Evolutionary conservation across 2,113 vertebrate species (phyloP).

Genomic region (Ranitomeya imitator): DNA sequence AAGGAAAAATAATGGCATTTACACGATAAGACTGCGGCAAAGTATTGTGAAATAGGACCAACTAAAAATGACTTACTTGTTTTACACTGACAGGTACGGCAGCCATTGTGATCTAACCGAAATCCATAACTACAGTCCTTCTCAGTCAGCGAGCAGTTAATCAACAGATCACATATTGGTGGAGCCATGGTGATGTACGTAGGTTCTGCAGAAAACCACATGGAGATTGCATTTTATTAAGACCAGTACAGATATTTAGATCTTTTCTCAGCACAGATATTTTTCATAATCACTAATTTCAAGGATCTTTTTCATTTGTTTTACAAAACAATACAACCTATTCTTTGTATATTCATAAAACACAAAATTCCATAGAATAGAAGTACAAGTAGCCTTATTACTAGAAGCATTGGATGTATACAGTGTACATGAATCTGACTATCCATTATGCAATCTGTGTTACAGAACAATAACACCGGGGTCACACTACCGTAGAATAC

Average conservation of each 20-base stretch:
- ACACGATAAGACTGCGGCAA: background rate
- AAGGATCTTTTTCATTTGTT: background rate
- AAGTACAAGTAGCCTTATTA: background rate
- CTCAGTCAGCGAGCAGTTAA: constrained; percentile 82
- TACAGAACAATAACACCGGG: too few relatives aligned
- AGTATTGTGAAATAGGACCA: too few relatives aligned
- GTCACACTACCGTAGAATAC: too few relatives aligned
- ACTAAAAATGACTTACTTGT: constrained; percentile 76
- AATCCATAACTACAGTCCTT: constrained; percentile 81
- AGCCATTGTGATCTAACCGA: constrained; percentile 78
- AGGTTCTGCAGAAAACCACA: constrained; percentile 73
- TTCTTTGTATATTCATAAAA: background rate
- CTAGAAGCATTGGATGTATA: background rate
- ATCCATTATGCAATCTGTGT: too few relatives aligned
- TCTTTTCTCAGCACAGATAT: too few relatives aligned
- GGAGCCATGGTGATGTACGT: constrained; percentile 88
- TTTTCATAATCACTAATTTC: background rate
- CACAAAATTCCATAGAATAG: background rate
- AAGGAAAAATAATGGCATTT: background rate
- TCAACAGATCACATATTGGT: constrained; percentile 74
- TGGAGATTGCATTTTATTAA: background rate
- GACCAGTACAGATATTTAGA: background rate
- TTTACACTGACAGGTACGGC: constrained; percentile 83
- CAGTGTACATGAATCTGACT: too few relatives aligned
- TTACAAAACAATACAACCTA: background rate